Base-by-base conservation (phyloP, 2,888 invertebrate species). In the Diarsia dahlii region DNA sequence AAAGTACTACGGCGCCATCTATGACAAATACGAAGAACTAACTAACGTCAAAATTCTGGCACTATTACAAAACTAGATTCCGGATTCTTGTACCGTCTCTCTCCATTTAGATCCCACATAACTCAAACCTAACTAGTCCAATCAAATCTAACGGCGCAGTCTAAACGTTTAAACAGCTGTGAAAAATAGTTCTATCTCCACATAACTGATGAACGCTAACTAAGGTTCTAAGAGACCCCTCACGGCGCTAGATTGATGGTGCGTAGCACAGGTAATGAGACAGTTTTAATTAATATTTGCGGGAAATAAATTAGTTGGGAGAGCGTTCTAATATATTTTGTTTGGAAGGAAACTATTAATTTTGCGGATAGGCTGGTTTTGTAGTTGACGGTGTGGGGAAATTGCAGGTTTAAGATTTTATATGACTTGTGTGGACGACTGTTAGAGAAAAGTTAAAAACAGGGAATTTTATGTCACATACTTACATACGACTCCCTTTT, bases 241-340 rank as follows among this genome's bases (percentile, higher is more conserved):
- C 48, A 71, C 70, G 71, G 84, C 45, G 73, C 50, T 28, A 73
- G 83, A 84, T 87, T 81, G 81, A 87, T 86, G 76, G 62, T 71
- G 63, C 65, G 76, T 66, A 20, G 71, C 68, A 69, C 71, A 65
- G 48, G 18, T 87, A 85, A 87, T 84, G 63, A 82, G 75, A 76
- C 72, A 60, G 54, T 80, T 77, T 79, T 86, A 85, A 86, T 86
- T 87, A 85, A 76, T 84, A 76, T 74, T 81, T 76, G 77, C 67
- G 15, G 70, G 48, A 81, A 69, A 85, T 80, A 64, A 75, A 85
- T 83, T 75, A 83, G 62, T 52, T 65, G 12, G 50, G n/a, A 60
- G 28, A 54, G 15, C 34, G 64, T 69, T 74, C 63, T 71, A 60
- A 52, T 74, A 62, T 39, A 12, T 70, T 76, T 58, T 70, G 48